These are phyloP conservation scores for Rhincodon typus DNA, from an alignment of 2,797 vertebrate genomes.

Conservation along the genomic window DNA sequence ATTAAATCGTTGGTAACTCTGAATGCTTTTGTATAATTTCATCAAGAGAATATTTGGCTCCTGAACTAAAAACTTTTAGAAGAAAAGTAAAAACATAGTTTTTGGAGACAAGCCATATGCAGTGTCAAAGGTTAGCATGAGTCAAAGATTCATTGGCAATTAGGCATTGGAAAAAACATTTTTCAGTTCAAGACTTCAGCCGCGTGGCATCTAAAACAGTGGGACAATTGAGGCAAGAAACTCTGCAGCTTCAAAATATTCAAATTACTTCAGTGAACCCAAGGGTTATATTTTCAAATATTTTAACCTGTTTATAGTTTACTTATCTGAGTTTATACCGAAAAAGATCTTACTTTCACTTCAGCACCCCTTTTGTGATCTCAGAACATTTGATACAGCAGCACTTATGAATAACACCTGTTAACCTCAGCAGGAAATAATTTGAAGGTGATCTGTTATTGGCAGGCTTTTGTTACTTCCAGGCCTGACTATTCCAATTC, in stretches of 20 bases:
- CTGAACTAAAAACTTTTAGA: background rate
- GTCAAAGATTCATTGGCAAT: conserved; percentile 1
- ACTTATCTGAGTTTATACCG: background rate
- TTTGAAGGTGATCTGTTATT: background rate
- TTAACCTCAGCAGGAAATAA: conserved; percentile 5
- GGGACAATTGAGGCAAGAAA: background rate
- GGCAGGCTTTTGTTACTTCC: conserved; percentile 2
- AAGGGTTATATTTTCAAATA: background rate
- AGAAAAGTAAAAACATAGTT: background rate
- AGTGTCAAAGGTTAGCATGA: background rate
- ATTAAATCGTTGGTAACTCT: background rate
- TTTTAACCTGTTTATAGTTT: background rate
- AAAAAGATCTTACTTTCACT: background rate
- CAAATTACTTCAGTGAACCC: background rate
- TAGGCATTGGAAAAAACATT: background rate
- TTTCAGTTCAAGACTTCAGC: background rate
- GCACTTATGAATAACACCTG: conserved; percentile 9
- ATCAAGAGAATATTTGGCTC: conserved; percentile 1
- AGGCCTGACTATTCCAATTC: background rate
- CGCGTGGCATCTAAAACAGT: background rate
- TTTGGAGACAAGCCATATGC: background rate
- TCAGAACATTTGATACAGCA: conserved; percentile 11
- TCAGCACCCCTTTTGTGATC: background rate
- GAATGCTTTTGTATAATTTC: background rate
- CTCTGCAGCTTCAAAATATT: background rate